Evolutionary conservation across 1,140 invertebrate genomes (phyloP).

Genomic region (Ptiloglossa arizonensis): DNA sequence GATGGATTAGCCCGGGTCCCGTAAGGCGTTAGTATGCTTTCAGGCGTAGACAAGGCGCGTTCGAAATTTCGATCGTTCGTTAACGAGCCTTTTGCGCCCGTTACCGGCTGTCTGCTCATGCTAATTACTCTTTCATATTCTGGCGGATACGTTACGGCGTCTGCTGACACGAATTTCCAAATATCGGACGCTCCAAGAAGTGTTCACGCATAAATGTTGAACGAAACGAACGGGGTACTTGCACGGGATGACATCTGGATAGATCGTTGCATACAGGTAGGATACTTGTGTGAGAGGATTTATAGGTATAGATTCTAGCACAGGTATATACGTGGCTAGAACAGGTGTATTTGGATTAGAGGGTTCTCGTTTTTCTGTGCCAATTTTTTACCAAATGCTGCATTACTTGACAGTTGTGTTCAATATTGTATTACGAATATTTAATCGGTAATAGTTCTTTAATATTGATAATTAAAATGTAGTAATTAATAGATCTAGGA

Average conservation of each 20-base stretch:
- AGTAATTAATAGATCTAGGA: too few species aligned
- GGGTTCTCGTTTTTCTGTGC: too few species aligned
- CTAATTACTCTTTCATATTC: constrained; percentile 72
- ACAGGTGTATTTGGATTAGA: too few species aligned
- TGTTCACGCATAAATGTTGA: not conserved
- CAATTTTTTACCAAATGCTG: too few species aligned
- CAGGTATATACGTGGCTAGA: too few species aligned
- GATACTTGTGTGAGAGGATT: too few species aligned
- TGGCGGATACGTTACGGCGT: constrained; percentile 13
- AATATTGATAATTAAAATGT: too few species aligned
- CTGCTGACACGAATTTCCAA: constrained; percentile 9
- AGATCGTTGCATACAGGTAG: too few species aligned
- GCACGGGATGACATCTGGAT: not conserved
- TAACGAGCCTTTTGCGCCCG: constrained; percentile 57
- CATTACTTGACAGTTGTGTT: too few species aligned
- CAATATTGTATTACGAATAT: too few species aligned
- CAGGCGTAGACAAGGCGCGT: constrained; percentile 44
- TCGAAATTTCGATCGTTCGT: constrained; percentile 70
- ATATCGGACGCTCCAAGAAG: not conserved
- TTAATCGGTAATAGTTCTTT: too few species aligned
- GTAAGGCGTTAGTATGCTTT: constrained; percentile 53
- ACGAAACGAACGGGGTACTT: not conserved
- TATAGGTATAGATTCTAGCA: too few species aligned
- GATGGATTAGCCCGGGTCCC: constrained; percentile 54
- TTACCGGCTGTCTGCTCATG: constrained; percentile 34